phyloP scores from a whole-genome alignment of 2,797 vertebrate genomes.

The Sebastes steindachneri region DNA sequence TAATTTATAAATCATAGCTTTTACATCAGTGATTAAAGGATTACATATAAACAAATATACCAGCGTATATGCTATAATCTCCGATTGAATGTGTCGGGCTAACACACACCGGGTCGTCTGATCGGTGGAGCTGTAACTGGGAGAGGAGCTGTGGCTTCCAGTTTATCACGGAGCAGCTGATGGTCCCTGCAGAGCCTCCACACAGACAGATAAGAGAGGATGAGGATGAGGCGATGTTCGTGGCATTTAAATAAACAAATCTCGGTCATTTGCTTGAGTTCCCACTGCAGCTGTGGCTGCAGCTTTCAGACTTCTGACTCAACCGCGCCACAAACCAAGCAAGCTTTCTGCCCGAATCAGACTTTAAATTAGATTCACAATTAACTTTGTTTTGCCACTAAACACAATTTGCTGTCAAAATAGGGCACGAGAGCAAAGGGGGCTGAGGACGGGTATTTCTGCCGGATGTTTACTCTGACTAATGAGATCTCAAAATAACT shows the following conservation, averaged over 20 bases:
- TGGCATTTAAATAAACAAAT: slow-evolving; percentile 28
- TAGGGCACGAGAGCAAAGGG: slow-evolving; percentile 5
- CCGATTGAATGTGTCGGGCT: not conserved
- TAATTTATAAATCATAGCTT: slow-evolving; percentile 30
- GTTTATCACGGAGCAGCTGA: slow-evolving; percentile 29
- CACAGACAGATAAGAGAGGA: not conserved
- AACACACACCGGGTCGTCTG: not conserved
- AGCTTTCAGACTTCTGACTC: not conserved
- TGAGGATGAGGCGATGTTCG: not conserved
- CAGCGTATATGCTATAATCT: slow-evolving; percentile 19
- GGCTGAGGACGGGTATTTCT: slow-evolving; percentile 32
- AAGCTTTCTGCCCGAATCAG: slow-evolving; percentile 4
- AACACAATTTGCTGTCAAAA: slow-evolving; percentile 41
- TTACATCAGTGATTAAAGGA: slow-evolving; percentile 54
- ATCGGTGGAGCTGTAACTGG: slow-evolving; percentile 45
- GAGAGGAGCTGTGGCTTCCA: slow-evolving; percentile 7
- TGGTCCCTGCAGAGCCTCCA: slow-evolving; percentile 6
- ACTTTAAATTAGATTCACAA: slow-evolving; percentile 41
- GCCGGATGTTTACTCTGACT: slow-evolving; percentile 42
- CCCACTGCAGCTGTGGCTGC: not conserved
- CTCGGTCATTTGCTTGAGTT: not conserved
- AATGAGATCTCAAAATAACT: slow-evolving; percentile 51
- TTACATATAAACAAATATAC: slow-evolving; percentile 26
- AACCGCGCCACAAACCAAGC: not conserved
- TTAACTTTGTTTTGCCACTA: slow-evolving; percentile 34